Base-by-base conservation (phyloP, 2,113 vertebrate genomes). In the Sander lucioperca region DNA sequence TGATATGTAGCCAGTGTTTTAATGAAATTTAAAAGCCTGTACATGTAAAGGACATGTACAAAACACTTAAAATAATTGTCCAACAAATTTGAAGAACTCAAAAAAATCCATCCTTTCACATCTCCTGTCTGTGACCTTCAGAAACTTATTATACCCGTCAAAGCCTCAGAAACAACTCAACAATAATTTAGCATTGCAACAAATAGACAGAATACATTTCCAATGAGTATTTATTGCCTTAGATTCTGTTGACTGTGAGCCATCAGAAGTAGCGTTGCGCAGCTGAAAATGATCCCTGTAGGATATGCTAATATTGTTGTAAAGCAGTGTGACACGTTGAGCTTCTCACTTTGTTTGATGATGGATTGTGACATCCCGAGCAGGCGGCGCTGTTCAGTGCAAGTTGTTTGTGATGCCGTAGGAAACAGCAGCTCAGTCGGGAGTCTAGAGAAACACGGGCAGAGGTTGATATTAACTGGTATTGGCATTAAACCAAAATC, bases 311-410 rank as follows among this genome's bases (percentile, higher is more conserved):
- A 64, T 72, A 59, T 39, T 50, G 59, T 27, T 67, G 47, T 65
- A 27, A 59, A 69, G 33, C n/a, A 48, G 23, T 12, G 14, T n/a
- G 36, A 71, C 33, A 27, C 72, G 54, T 61, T 18, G 25, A 56
- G 25, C 75, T 68, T 75, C 54, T 73, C 62, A 50, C 5, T 51
- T 74, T 88, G 27, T 83, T 76, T 77, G 62, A 64, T 67, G 67
- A 67, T 68, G 64, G 39, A 68, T 66, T 66, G 39, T 4, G 30
- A 33, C 39, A 43, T 30, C 48, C 12, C 1, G 43, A 70, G 48
- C 48, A 57, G 10, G 25, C 19, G 3, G 30, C 6, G 3, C n/a
- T 21, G 39, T 39, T 71, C 33, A 53, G 13, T 10, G 25, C 23
- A 70, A 21, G 39, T 64, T 57, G 18, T 53, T 78, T 73, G 12